phyloP scores from a whole-genome alignment of 2,113 vertebrate species.

The Oxyruncus cristatus region DNA sequence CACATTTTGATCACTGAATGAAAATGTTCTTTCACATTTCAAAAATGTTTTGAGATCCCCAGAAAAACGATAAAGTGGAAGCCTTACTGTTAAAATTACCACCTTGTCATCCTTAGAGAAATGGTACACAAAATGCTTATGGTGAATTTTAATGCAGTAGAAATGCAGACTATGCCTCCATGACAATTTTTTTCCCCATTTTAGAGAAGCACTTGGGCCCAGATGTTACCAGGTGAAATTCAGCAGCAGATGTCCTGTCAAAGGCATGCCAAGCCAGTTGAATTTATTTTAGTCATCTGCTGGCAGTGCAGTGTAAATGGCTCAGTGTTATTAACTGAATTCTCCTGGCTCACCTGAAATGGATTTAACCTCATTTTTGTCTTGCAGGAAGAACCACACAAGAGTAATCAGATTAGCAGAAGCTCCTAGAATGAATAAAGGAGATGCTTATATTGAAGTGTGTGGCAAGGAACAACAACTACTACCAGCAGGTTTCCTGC shows the following conservation, averaged over 20 bases:
- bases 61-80: background rate
- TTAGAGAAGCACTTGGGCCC: background rate
- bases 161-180: background rate
- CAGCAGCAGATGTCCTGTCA: constrained; percentile 9
- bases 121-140: background rate
- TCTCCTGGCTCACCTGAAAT: background rate
- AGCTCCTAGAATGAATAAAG: background rate
- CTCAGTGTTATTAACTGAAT: background rate
- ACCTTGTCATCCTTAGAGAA: background rate
- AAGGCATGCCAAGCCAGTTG: background rate
- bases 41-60: background rate
- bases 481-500: background rate
- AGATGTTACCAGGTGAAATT: constrained; percentile 25
- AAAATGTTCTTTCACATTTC: background rate
- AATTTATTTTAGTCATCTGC: constrained; percentile 14
- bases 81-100: background rate
- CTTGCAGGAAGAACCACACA: background rate
- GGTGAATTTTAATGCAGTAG: background rate
- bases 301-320: background rate
- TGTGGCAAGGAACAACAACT: background rate
- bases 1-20: background rate
- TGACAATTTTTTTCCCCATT: background rate
- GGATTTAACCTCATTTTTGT: constrained; percentile 2
- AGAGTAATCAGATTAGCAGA: background rate
- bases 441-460: background rate